Percentiles rank a stretch among this genome's conserved stretches.
Evolutionary conservation across 35 echinoderm and acorn worm species (phyloP).

Genomic region (Lytechinus variegatus): DNA sequence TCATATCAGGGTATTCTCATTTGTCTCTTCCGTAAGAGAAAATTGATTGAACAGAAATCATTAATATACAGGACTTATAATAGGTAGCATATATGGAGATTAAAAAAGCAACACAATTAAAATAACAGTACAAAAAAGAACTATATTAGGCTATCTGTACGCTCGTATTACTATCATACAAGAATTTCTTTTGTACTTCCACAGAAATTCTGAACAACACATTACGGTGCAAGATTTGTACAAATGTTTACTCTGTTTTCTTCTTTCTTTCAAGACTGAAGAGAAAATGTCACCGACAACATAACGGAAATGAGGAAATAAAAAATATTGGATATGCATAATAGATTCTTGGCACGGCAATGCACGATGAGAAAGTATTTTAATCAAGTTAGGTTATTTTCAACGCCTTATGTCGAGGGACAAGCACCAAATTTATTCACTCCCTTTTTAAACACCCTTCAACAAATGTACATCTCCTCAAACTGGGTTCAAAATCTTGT

Average conservation of each 20-base stretch:
- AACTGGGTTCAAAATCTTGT: neutral
- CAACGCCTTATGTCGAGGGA: neutral
- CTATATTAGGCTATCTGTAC: conserved; percentile 32
- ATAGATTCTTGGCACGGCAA: neutral
- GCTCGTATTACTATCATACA: neutral
- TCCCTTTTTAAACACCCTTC: neutral
- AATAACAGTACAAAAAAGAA: neutral
- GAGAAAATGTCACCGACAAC: neutral
- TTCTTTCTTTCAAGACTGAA: neutral
- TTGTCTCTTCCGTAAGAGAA: neutral
- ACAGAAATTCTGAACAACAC: neutral
- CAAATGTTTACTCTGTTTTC: neutral
- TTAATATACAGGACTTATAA: neutral
- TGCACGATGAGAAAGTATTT: neutral
- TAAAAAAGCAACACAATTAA: conserved; percentile 41
- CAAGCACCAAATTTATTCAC: neutral
- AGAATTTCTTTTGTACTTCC: neutral
- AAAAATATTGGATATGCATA: neutral
- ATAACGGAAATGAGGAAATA: neutral
- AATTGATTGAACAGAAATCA: conserved; percentile 31
- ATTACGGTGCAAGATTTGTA: conserved; percentile 33
- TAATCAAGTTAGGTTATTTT: neutral
- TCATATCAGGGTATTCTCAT: neutral
- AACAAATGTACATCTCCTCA: neutral
- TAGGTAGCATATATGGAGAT: conserved; percentile 25